Evolutionary conservation across 2,113 vertebrate species (phyloP), one percentile per base, ranked within the genome.

Genomic region (Dryoscopus gambensis): DNA sequence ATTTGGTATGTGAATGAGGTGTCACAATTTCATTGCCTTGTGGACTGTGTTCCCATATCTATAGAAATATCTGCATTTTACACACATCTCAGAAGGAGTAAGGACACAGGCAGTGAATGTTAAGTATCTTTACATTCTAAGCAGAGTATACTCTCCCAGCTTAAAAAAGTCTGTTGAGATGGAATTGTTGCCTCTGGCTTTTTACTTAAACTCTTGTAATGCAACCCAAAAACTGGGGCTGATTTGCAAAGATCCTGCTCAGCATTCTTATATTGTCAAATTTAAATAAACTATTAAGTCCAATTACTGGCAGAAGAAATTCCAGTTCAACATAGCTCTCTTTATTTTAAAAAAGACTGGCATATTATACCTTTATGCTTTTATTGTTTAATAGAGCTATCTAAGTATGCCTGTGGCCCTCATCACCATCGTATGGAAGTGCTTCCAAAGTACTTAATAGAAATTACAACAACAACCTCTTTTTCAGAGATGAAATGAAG

Each of bases 391-490:
- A 93, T 93, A 91, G 69, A 95, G 85, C 81, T 93, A 68, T 90
- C 39, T 67, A 92, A 71, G 22, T 68, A 68, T 89, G 30, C 62
- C 44, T 89, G n/a, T 87, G 88, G 80, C 20, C 69, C 85, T 78
- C 83, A 64, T 53, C 83, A 75, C 25, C 16, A 28, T 25, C 0
- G 0, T 49, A 60, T 75, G 90, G 79, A 88, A 93, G 49, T 35
- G 53, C 53, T 69, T 94, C 73, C 21, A 31, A 65, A 82, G n/a
- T 33, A 33, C 79, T 81, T 88, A 93, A 93, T 33, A 93, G 60
- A 93, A 90, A 96, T 90, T 93, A 90, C 55, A 93, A 90, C 81
- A 91, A 89, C 76, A 35, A 80, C 33, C 47, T 94, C 93, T 92
- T 88, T 92, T 93, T 95, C 83, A 86, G 59, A 53, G 69, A 50